Evolutionary conservation across 1,140 invertebrate genomes (phyloP).

Genomic region (Lutraria rhynchaena): DNA sequence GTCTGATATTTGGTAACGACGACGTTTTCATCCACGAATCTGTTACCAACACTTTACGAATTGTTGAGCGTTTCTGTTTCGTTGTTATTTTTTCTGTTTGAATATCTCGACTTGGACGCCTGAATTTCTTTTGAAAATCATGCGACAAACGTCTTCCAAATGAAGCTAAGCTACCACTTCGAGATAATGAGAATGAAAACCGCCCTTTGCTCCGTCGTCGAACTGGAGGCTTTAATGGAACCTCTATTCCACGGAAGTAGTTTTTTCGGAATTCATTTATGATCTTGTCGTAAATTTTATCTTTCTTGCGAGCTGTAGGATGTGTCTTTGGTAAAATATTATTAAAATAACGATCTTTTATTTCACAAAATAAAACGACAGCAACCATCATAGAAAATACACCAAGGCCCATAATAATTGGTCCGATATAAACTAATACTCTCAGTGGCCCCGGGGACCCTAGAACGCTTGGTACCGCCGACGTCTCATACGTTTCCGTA

Average conservation of each 20-base stretch:
- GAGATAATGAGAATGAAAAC: slow-evolving; percentile 40
- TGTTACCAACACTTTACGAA: slow-evolving; percentile 40
- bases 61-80: slow-evolving; percentile 35
- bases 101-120: slow-evolving; percentile 47
- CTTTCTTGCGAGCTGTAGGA: slow-evolving; percentile 57
- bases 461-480: slow-evolving; percentile 40
- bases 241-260: slow-evolving; percentile 75
- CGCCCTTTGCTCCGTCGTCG: slow-evolving; percentile 41
- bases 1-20: slow-evolving; percentile 74
- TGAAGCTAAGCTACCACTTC: slow-evolving; percentile 36
- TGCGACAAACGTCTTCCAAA: slow-evolving; percentile 59
- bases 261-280: slow-evolving; percentile 75
- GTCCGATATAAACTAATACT: slow-evolving; percentile 71
- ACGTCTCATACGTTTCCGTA: not conserved
- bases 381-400: slow-evolving; percentile 76
- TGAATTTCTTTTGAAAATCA: slow-evolving; percentile 60
- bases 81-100: slow-evolving; percentile 51
- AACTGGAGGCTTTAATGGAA: slow-evolving; percentile 60
- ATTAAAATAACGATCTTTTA: slow-evolving; percentile 74
- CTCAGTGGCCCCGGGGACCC: slow-evolving; percentile 53
- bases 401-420: slow-evolving; percentile 75
- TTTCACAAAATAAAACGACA: slow-evolving; percentile 77
- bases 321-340: slow-evolving; percentile 67
- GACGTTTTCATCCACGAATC: slow-evolving; percentile 76
- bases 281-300: slow-evolving; percentile 73